Percentiles rank a stretch among this genome's conserved stretches.
Evolutionary conservation across 2,113 vertebrate species (phyloP).

Genomic region (Ammodytes dubius): DNA sequence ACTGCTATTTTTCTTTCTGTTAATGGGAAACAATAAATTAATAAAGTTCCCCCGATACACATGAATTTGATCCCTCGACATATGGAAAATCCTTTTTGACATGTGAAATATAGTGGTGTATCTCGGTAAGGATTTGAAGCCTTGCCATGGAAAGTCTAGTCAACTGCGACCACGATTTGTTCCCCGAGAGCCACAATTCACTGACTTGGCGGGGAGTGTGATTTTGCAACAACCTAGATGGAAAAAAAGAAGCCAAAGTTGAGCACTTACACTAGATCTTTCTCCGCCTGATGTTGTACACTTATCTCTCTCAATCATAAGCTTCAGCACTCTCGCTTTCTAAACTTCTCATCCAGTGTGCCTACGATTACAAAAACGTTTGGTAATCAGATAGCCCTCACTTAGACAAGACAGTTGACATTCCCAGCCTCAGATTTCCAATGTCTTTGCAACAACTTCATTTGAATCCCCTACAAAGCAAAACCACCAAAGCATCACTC

Average conservation of each 20-base stretch:
- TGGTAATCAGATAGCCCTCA: conserved; percentile 53
- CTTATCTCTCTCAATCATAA: conserved; percentile 28
- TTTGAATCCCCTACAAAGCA: conserved; percentile 20
- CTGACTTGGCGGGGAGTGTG: conserved; percentile 37
- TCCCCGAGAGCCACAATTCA: conserved; percentile 39
- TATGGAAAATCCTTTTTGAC: conserved; percentile 55
- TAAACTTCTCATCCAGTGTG: conserved; percentile 34
- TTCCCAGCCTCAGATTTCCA: conserved; percentile 50
- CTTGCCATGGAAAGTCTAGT: conserved; percentile 57
- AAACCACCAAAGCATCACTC: conserved; percentile 27
- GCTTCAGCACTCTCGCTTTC: conserved; percentile 12
- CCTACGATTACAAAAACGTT: conserved; percentile 51
- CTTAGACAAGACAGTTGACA: conserved; percentile 33
- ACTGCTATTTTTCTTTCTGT: conserved; percentile 25
- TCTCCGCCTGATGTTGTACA: neutral
- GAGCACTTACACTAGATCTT: conserved; percentile 6
- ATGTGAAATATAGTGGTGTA: conserved; percentile 44
- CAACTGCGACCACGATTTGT: conserved; percentile 41
- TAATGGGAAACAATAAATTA: neutral
- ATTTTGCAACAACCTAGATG: conserved; percentile 33
- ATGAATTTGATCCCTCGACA: conserved; percentile 11
- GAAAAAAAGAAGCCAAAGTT: conserved; percentile 36
- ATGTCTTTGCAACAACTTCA: conserved; percentile 15
- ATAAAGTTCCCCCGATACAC: neutral
- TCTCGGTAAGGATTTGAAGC: conserved; percentile 39